Percentiles rank a stretch among this genome's conserved stretches.
phyloP scores from a whole-genome alignment of 2,797 vertebrate genomes.

The Cirrhinus molitorella region DNA sequence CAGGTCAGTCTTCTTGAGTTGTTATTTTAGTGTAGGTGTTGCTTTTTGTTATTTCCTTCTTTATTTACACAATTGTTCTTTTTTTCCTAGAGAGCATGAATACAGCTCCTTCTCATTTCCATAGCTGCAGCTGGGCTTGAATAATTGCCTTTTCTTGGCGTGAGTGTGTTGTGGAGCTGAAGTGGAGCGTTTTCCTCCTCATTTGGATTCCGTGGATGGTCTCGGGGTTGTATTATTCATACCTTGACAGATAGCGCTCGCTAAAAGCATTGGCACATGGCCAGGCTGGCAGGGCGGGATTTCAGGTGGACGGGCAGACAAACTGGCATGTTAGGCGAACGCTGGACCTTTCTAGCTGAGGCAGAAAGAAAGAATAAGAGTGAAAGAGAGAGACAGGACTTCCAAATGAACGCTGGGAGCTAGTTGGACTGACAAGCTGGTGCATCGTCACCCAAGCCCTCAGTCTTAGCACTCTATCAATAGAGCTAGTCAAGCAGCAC shows the following conservation, averaged over 20 bases:
- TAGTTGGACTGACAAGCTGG: conserved; percentile 50
- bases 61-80: conserved; percentile 53
- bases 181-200: conserved; percentile 95
- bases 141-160: conserved; percentile 96
- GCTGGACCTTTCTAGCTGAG: conserved; percentile 53
- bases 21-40: conserved; percentile 66
- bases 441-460: conserved; percentile 24
- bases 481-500: conserved; percentile 76
- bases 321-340: conserved; percentile 77
- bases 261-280: conserved; percentile 96
- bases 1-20: conserved; percentile 67
- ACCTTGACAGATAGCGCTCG: conserved; percentile 97
- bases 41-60: conserved; percentile 68
- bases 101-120: conserved; percentile 85
- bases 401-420: conserved; percentile 28
- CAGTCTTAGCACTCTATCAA: conserved; percentile 54
- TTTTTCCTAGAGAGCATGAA: conserved; percentile 70
- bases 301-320: conserved; percentile 55
- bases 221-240: conserved; percentile 98
- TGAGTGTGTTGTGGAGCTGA: conserved; percentile 78
- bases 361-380: neutral
- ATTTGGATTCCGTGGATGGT: conserved; percentile 97
- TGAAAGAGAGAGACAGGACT: conserved; percentile 9
- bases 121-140: conserved; percentile 89
- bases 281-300: conserved; percentile 81